Conservation (phyloP, 2,113 vertebrate genomes). For the Prietella phreatophila region DNA sequence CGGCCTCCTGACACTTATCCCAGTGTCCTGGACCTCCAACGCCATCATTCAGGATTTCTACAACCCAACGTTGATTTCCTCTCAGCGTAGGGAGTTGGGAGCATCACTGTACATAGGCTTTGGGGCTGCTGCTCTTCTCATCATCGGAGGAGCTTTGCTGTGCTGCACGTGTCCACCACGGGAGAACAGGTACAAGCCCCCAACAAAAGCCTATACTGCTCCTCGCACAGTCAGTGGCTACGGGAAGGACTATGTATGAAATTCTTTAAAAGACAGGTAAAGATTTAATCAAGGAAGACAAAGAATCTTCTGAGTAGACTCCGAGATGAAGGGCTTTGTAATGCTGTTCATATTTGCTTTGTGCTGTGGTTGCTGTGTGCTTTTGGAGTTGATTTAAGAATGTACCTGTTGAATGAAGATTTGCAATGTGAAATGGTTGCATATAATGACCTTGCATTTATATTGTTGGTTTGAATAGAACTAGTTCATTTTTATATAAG, state of each 20-base stretch:
- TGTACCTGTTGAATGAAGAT: neutral
- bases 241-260: slow-evolving; percentile 77
- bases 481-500: neutral
- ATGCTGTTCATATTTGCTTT: slow-evolving; percentile 54
- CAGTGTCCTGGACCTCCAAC: slow-evolving; percentile 69
- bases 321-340: slow-evolving; percentile 70
- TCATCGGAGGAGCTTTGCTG: slow-evolving; percentile 74
- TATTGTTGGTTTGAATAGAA: neutral
- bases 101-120: slow-evolving; percentile 74
- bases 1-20: slow-evolving; percentile 71
- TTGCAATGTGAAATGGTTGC: neutral
- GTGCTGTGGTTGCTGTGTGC: slow-evolving; percentile 18
- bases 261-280: slow-evolving; percentile 16
- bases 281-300: slow-evolving; percentile 12
- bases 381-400: slow-evolving; percentile 1
- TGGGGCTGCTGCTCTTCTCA: slow-evolving; percentile 63
- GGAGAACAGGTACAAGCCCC: slow-evolving; percentile 71
- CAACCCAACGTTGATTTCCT: slow-evolving; percentile 52
- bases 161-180: slow-evolving; percentile 74
- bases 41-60: slow-evolving; percentile 70
- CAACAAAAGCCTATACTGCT: slow-evolving; percentile 69
- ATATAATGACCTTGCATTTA: neutral
- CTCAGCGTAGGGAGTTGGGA: slow-evolving; percentile 72
- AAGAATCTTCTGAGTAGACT: slow-evolving; percentile 61
- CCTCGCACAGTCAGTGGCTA: slow-evolving; percentile 67